Evolutionary conservation across 2,888 invertebrate species (phyloP), one percentile per base, ranked within the genome.

Genomic region (Cerastis rubricosa): DNA sequence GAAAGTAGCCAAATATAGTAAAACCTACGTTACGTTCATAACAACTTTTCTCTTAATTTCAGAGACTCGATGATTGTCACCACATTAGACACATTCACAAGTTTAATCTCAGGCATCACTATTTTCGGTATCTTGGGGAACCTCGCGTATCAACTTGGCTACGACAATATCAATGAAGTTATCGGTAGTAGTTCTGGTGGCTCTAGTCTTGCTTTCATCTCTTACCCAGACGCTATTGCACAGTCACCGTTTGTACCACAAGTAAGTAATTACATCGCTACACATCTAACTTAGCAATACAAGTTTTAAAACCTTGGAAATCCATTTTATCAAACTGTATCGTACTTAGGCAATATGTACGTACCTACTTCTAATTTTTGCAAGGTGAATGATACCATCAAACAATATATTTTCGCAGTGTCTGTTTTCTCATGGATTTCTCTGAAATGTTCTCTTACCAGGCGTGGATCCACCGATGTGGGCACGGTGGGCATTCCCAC

Each of bases 121-220:
- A 98, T 98, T 80, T 98, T 98, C 89, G 98, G 98, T 2, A 98
- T 98, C 72, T 94, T 99, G 71, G 98, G 99, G 2, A 98, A 98
- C 91, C 93, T 99, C 85, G 98, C 98, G 0, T 94, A 97, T 88
- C 97, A 98, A 89, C 96, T 96, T 14, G 97, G 97, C 11, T 95
- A 96, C 14, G 96, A 96, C 43, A 97, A 98, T 72, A 97, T 98
- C 2, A 90, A 95, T 7, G 94, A 97, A 11, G 98, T 98, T 0
- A 97, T 98, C 0, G 97, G 98, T 11, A 22, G 0, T 14, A 72
- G 2, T 3, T 93, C 97, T 57, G 98, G 98, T 59, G 98, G 98
- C 2, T 97, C 98, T 0, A 98, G 98, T 22, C 95, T 99, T 67
- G 98, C 98, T 0, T 99, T 99, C 90, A 97, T 99, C 51, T 98